Conservation (phyloP, 1,140 invertebrate genomes). For the Anastatus disparis region DNA sequence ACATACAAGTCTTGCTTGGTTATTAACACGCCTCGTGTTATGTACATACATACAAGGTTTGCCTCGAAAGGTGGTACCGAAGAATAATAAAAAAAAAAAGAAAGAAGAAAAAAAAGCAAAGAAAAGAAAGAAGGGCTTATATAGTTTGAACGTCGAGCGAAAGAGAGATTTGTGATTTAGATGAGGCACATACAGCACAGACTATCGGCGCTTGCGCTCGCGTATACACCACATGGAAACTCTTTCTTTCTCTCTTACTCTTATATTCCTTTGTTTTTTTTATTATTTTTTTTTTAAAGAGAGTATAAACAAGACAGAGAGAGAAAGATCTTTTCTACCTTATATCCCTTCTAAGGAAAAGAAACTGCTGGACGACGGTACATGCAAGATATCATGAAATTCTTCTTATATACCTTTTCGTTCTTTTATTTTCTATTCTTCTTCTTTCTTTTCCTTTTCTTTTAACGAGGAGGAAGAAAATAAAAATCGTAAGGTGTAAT, state of each 20-base stretch:
- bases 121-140: too few relatives aligned
- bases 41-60: not conserved
- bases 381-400: too few relatives aligned
- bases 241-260: slow-evolving; percentile 41
- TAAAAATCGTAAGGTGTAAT: slow-evolving; percentile 12
- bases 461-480: slow-evolving; percentile 3
- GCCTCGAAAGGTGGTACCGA: slow-evolving; percentile 55
- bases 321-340: too few relatives aligned
- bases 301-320: too few relatives aligned
- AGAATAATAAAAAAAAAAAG: slow-evolving; percentile 32
- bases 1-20: too few relatives aligned
- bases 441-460: slow-evolving; percentile 21
- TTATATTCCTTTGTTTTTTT: not conserved
- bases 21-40: slow-evolving; percentile 49
- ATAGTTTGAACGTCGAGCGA: too few relatives aligned
- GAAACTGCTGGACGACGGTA: too few relatives aligned
- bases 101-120: not conserved
- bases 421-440: too few relatives aligned
- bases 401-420: too few relatives aligned
- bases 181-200: slow-evolving; percentile 55
- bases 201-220: slow-evolving; percentile 46
- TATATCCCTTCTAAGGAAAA: too few relatives aligned
- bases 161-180: slow-evolving; percentile 68
- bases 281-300: too few relatives aligned
- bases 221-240: too few relatives aligned